phyloP scores from a whole-genome alignment of 2,797 vertebrate genomes.

The Epinephelus malabaricus region DNA sequence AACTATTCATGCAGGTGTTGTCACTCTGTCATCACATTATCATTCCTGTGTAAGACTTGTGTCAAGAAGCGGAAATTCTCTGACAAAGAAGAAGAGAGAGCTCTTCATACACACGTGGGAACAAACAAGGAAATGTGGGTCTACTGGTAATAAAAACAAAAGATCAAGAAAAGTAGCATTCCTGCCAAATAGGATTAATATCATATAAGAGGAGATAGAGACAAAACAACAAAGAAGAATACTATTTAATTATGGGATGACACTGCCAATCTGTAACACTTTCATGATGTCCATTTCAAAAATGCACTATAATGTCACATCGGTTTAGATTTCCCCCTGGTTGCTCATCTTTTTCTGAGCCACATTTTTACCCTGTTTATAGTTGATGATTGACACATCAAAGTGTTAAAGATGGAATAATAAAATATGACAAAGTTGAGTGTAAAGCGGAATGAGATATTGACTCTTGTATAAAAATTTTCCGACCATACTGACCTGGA shows the following conservation, averaged over 20 bases:
- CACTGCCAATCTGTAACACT: neutral
- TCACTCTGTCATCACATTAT: constrained; percentile 54
- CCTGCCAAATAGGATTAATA: constrained; percentile 8
- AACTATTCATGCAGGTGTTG: constrained; percentile 37
- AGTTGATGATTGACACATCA: neutral
- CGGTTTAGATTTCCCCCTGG: too few species aligned
- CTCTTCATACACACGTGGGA: neutral
- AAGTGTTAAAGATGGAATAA: too few species aligned
- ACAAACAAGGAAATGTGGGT: constrained; percentile 28
- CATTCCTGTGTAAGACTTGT: constrained; percentile 32
- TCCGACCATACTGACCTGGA: neutral
- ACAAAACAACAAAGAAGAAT: neutral
- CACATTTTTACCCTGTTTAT: neutral
- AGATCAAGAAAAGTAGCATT: constrained; percentile 33
- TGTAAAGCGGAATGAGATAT: neutral
- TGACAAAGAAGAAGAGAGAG: constrained; percentile 31
- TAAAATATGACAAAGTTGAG: neutral
- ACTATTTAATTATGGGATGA: neutral
- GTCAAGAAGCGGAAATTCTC: constrained; percentile 49
- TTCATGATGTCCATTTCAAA: neutral
- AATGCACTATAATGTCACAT: neutral
- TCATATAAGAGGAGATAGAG: neutral
- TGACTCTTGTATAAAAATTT: neutral
- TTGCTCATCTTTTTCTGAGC: neutral
- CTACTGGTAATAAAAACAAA: constrained; percentile 23